Base-by-base conservation (phyloP, 2,797 vertebrate genomes). In the Sebastes diploproa region DNA sequence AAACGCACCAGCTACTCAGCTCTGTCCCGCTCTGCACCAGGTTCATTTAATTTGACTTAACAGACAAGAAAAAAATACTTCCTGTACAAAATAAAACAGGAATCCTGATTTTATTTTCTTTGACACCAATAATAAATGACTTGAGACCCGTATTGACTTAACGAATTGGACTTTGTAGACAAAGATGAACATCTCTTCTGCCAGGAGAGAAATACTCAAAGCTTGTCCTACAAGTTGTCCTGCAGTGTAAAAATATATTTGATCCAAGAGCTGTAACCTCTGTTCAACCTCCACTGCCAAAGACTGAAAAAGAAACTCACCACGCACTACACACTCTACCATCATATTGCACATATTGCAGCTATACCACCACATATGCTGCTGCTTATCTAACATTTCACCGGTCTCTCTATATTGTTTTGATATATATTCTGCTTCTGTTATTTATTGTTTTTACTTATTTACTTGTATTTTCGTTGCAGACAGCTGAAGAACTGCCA, bases 1-100 rank as follows among this genome's bases (percentile, higher is more conserved):
- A 82, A 82, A 77, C 30, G 60, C 46, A 74, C 46, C 2, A 70
- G 72, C 73, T 72, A 65, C 83, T 79, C 64, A 23, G 65, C 68
- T 52, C 50, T 32, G 50, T 52, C 50, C 50, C 8, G 58, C 42
- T 66, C 72, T 25, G 38, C 52, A 61, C 46, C 5, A 71, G 5
- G 64, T 66, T 34, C 42, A 58, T 74, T 81, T 23, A 5, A 52
- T 77, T 68, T 68, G 30, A 30, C n/a, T 6, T 55, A 62, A 78
- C 12, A 77, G 16, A 79, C 65, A 42, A 10, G 1, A 56, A 77
- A 67, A 8, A 8, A 81, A 81, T 72, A 34, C 7, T 29, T 56
- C 8, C 32, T 11, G 12, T 36, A 1, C 11, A 67, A 82, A 77
- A 71, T 14, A 3, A 42, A 66, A 34, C 3, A 0, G 34, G 29